These are phyloP conservation scores for Hemithea aestivaria DNA, from an alignment of 2,888 invertebrate genomes.

Conservation along the genomic window DNA sequence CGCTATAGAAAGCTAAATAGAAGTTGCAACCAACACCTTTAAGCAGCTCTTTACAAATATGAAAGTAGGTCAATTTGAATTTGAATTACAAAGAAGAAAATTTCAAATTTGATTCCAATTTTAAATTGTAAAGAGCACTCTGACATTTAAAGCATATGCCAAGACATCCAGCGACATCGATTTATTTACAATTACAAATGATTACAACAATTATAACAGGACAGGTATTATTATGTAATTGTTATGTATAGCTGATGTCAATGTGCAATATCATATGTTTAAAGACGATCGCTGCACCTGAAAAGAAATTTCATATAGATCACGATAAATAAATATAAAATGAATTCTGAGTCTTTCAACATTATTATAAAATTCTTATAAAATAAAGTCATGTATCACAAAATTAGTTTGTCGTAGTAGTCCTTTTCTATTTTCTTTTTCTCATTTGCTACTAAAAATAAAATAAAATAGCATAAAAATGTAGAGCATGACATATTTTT, in stretches of 20 bases:
- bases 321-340: slow-evolving; percentile 19
- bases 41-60: slow-evolving; percentile 51
- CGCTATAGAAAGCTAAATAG: slow-evolving; percentile 60
- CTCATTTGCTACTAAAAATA: no score
- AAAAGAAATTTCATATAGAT: slow-evolving; percentile 27
- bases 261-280: slow-evolving; percentile 40
- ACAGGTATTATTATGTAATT: slow-evolving; percentile 25
- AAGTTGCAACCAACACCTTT: slow-evolving; percentile 47
- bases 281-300: slow-evolving; percentile 10
- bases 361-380: no score
- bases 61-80: background rate
- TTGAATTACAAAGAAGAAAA: background rate
- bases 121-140: slow-evolving; percentile 50
- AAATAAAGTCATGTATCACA: no score
- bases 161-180: slow-evolving; percentile 64
- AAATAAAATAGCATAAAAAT: no score
- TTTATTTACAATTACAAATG: slow-evolving; percentile 36
- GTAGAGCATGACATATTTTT: no score
- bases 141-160: slow-evolving; percentile 69
- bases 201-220: slow-evolving; percentile 40
- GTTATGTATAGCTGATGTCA: slow-evolving; percentile 41
- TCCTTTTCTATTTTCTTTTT: no score
- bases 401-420: no score
- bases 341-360: no score
- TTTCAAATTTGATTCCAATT: slow-evolving; percentile 5